Percentiles rank a stretch among this genome's conserved stretches.
phyloP scores from a whole-genome alignment of 2,888 invertebrate genomes.

The Ommatoiulus sabulosus region DNA sequence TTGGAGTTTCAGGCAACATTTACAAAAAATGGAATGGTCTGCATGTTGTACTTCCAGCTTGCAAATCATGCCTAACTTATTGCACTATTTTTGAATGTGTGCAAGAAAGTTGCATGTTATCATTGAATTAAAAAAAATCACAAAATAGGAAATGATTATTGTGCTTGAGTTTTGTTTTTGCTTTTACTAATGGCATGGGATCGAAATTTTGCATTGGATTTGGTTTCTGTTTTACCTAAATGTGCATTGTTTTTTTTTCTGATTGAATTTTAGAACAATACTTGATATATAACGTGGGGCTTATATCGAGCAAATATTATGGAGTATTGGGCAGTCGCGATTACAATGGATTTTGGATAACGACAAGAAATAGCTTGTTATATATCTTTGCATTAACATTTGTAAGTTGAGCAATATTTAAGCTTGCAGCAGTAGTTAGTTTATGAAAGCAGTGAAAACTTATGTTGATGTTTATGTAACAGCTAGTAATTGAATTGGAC shows the following conservation, averaged over 20 bases:
- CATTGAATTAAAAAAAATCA: no score
- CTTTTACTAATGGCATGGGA: background rate
- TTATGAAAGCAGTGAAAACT: background rate
- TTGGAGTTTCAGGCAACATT: no score
- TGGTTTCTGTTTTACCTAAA: background rate
- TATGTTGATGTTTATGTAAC: background rate
- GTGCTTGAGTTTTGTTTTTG: background rate
- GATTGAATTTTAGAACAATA: slow-evolving; percentile 69
- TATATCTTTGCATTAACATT: slow-evolving; percentile 63
- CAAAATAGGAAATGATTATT: background rate
- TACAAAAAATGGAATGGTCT: no score
- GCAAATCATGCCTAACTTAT: no score
- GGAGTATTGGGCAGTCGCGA: slow-evolving; percentile 70
- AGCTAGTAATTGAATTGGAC: no score
- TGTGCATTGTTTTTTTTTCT: slow-evolving; percentile 59
- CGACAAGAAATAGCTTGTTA: slow-evolving; percentile 62
- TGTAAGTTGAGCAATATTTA: slow-evolving; percentile 62
- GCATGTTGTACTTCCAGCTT: no score
- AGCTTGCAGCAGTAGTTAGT: slow-evolving; percentile 65
- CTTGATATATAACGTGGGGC: slow-evolving; percentile 71
- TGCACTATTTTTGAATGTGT: no score
- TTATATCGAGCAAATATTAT: slow-evolving; percentile 72
- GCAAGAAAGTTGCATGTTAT: no score
- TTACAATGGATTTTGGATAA: slow-evolving; percentile 66
- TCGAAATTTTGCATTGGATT: background rate